Base-by-base conservation (phyloP, 2,797 vertebrate species). In the Lithobates pipiens region DNA sequence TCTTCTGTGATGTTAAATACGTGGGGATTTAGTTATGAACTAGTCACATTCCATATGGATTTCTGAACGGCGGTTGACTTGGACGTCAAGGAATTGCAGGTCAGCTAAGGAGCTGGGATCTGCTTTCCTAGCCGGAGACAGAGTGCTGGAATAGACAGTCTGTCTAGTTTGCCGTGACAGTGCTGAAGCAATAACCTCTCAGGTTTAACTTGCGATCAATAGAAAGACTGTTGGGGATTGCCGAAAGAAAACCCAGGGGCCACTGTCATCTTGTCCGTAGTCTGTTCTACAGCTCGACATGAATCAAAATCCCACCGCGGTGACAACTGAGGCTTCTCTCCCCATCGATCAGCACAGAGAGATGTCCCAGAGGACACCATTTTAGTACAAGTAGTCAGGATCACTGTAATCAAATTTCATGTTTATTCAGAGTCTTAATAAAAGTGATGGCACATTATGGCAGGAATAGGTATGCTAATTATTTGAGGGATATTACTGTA, bases 321-420 rank as follows among this genome's bases (percentile, higher is more conserved):
- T 91, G 91, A 93, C 91, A 93, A 92, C 89, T 36, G 75, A 77
- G 88, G 85, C 89, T 93, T 92, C 92, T 88, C 34, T 91, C 89
- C 84, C 82, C 23, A 93, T 94, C 16, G 88, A 92, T 93, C 90
- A 86, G 7, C 1, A 44, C 77, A 88, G 78, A 70, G 85, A 89
- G 75, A 44, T 80, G 0, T 90, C 91, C 91, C 89, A 69, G 42
- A 89, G 89, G 89, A 86, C 81, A 79, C 2, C 88, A 80, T 88
- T 92, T 84, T 81, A 92, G 90, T 91, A 91, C 88, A 88, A 84
- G 79, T 75, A 89, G 78, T 91, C 82, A 87, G 85, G 68, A 84
- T 78, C 85, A 82, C 83, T 86, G 0, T 88, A 87, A 89, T 82
- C 54, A 29, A 72, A 29, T 91, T 89, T 92, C 88, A 90, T 86